phyloP scores from a whole-genome alignment of 2,888 invertebrate species.

The Nebria salina region DNA sequence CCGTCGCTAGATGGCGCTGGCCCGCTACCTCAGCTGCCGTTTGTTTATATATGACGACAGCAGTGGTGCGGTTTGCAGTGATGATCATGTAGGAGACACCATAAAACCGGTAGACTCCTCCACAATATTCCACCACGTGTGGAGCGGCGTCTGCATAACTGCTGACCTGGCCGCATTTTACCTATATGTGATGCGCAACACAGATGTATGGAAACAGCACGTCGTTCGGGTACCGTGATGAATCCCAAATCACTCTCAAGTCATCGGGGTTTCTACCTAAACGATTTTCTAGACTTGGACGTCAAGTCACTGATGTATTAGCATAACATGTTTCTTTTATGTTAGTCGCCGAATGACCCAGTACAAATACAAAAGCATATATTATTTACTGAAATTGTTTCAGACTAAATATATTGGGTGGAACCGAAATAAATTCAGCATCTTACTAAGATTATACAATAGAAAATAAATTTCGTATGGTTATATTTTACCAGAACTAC shows the following conservation, averaged over 20 bases:
- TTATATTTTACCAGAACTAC: no score
- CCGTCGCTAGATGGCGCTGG: neutral
- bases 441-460: no score
- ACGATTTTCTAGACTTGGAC: neutral
- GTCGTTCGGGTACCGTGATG: neutral
- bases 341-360: neutral
- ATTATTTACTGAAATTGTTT: neutral
- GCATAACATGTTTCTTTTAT: neutral
- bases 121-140: conserved; percentile 2
- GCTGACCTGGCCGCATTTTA: conserved; percentile 2
- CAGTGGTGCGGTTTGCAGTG: neutral
- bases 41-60: conserved; percentile 1
- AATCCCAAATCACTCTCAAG: conserved; percentile 13
- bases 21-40: neutral
- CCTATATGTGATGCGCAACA: neutral
- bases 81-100: conserved; percentile 14
- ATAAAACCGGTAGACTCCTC: neutral
- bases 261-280: neutral
- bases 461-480: no score
- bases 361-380: neutral
- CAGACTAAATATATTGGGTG: no score
- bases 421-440: no score
- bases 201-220: conserved; percentile 19
- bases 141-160: neutral
- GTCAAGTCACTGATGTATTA: neutral